These are phyloP conservation scores for Calliopsis andreniformis DNA, from an alignment of 1,140 invertebrate species.

Conservation along the genomic window DNA sequence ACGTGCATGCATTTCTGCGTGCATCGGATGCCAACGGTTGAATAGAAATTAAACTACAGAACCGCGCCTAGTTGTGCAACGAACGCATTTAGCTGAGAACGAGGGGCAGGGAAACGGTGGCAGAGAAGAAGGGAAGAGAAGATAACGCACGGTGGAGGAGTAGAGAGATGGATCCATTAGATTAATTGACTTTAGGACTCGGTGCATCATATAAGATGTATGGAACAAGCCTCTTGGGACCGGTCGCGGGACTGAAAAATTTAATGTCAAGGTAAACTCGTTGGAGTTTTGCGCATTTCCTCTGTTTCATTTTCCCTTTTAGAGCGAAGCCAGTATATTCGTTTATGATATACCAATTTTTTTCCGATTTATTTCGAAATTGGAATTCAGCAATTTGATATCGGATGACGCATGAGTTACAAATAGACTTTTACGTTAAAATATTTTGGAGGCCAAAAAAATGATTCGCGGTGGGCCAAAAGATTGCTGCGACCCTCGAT, in stretches of 20 bases:
- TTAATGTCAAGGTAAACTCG: slow-evolving; percentile 35
- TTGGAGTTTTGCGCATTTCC: slow-evolving; percentile 25
- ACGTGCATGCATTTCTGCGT: slow-evolving; percentile 48
- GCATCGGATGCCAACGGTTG: slow-evolving; percentile 32
- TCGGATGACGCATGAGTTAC: no score
- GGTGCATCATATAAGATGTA: slow-evolving; percentile 32
- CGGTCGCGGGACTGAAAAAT: slow-evolving; percentile 2
- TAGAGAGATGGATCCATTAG: slow-evolving; percentile 60
- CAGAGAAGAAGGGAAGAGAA: not conserved
- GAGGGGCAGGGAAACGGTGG: not conserved
- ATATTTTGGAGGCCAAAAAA: no score
- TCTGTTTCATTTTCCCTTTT: not conserved
- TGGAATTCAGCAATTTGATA: no score
- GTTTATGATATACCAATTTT: no score
- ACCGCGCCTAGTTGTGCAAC: slow-evolving; percentile 72
- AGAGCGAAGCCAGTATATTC: no score
- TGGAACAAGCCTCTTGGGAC: slow-evolving; percentile 9
- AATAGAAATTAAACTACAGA: slow-evolving; percentile 72
- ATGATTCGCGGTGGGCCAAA: no score
- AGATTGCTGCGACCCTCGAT: no score
- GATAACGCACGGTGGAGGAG: slow-evolving; percentile 15
- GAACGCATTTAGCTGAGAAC: slow-evolving; percentile 44
- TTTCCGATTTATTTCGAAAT: no score
- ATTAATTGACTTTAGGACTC: slow-evolving; percentile 66
- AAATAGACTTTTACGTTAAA: no score